A percentile compares a stretch with the other conserved stretches of the same genome.
These are phyloP conservation scores for Rallus crepitans DNA, from an alignment of 2,797 vertebrate genomes.

Conservation along the genomic window DNA sequence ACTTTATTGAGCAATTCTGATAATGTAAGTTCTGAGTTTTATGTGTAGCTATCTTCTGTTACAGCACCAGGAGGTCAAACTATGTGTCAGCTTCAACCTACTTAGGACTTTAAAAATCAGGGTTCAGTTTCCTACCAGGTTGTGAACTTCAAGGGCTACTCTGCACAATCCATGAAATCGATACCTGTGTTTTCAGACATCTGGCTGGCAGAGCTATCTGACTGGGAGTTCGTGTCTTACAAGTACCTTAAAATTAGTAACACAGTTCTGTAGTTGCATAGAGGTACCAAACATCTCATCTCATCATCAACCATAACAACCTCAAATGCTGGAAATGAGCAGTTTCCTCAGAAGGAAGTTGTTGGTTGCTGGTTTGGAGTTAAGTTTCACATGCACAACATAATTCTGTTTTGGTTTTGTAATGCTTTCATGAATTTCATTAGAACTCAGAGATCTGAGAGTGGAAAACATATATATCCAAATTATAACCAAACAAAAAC, in stretches of 20 bases:
- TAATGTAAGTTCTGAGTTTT: neutral
- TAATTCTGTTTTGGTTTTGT: neutral
- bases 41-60: neutral
- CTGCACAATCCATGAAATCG: neutral
- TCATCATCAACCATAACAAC: neutral
- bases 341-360: neutral
- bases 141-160: neutral
- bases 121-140: neutral
- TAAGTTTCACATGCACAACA: neutral
- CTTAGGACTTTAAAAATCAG: neutral
- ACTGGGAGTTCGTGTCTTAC: neutral
- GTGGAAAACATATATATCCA: neutral
- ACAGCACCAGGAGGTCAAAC: neutral
- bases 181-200: neutral
- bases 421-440: neutral
- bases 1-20: neutral
- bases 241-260: neutral
- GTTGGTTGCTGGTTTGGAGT: neutral
- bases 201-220: neutral
- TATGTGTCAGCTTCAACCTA: neutral
- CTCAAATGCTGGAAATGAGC: neutral
- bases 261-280: neutral
- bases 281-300: neutral
- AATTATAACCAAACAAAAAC: neutral
- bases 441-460: neutral